phyloP scores from a whole-genome alignment of 2,797 vertebrate species.

The Clarias platycephalus region DNA sequence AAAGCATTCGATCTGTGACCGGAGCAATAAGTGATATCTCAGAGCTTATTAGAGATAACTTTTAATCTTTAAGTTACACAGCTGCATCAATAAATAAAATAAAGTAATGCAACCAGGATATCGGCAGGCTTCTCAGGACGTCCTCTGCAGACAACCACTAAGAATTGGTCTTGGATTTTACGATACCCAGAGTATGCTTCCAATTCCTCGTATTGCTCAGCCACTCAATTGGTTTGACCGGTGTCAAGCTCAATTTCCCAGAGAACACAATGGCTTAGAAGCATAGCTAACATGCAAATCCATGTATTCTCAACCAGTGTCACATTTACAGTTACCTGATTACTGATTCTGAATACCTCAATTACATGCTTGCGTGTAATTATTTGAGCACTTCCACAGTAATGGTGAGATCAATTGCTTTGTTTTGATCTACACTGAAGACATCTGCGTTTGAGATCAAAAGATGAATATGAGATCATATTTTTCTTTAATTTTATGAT shows the following conservation, averaged over 20 bases:
- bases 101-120: not conserved
- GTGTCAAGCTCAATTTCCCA: not conserved
- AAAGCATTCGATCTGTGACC: not conserved
- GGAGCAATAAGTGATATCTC: not conserved
- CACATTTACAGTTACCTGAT: too few species aligned
- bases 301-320: too few species aligned
- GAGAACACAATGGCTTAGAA: not conserved
- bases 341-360: too few species aligned
- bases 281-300: not conserved
- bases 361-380: not conserved
- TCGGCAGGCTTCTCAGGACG: not conserved
- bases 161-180: not conserved
- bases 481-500: too few species aligned
- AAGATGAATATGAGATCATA: too few species aligned
- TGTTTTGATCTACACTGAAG: too few species aligned
- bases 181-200: not conserved
- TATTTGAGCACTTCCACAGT: not conserved
- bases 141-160: not conserved
- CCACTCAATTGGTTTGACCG: not conserved
- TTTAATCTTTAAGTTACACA: not conserved
- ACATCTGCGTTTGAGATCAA: too few species aligned
- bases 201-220: not conserved
- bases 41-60: not conserved
- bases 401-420: not conserved
- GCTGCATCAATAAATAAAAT: not conserved